These are phyloP conservation scores for Triplophysa yarkandensis DNA, from an alignment of 2,797 vertebrate species.

Conservation along the genomic window DNA sequence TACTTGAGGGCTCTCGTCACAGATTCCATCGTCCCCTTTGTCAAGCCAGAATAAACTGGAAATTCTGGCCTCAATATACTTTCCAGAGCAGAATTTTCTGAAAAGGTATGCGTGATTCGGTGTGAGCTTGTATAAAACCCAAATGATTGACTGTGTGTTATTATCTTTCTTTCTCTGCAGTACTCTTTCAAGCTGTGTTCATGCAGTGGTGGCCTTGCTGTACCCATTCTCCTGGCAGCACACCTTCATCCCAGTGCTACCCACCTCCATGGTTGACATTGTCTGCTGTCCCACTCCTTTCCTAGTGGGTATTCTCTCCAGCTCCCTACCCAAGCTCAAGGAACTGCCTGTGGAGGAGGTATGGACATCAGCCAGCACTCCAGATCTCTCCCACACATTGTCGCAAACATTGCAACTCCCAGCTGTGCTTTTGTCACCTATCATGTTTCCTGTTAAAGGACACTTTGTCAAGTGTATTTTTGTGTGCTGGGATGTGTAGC, in stretches of 20 bases:
- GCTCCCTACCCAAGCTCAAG: conserved; percentile 94
- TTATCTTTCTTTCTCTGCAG: conserved; percentile 71
- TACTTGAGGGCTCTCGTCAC: conserved; percentile 23
- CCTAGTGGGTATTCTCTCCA: conserved; percentile 95
- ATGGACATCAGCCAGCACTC: conserved; percentile 50
- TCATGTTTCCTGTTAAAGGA: conserved; percentile 20
- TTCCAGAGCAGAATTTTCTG: conserved; percentile 33
- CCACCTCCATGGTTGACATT: conserved; percentile 96
- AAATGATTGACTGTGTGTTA: conserved; percentile 18
- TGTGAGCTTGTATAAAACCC: conserved; percentile 1
- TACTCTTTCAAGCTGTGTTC: conserved; percentile 94
- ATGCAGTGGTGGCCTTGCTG: conserved; percentile 93
- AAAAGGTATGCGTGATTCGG: conserved; percentile 6
- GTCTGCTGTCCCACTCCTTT: conserved; percentile 98
- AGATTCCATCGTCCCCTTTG: conserved; percentile 32
- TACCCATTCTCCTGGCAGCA: conserved; percentile 99
- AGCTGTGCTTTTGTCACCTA: conserved; percentile 27
- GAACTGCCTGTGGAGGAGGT: conserved; percentile 98
- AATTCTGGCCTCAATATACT: conserved; percentile 23
- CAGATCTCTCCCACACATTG: not conserved
- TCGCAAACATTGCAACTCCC: conserved; percentile 15
- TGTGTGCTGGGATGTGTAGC: conserved; percentile 13
- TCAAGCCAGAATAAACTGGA: conserved; percentile 46
- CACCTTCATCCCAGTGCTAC: conserved; percentile 98
- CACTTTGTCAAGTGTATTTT: conserved; percentile 22